Evolutionary conservation across 2,797 vertebrate species (phyloP), one percentile per base, ranked within the genome.

Genomic region (Crax fasciolata): DNA sequence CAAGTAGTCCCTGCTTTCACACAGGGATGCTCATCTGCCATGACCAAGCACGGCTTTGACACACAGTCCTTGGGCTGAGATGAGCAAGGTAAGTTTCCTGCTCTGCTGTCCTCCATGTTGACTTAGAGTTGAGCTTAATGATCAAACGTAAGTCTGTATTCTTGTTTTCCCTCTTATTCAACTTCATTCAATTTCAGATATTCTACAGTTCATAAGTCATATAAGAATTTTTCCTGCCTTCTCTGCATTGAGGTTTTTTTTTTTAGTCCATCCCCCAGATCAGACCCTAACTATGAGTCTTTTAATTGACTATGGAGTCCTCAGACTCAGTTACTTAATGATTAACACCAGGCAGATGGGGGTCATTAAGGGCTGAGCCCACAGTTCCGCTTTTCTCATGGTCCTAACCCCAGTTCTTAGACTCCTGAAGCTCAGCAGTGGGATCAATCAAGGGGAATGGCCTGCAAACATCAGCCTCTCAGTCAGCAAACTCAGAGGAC

Each of bases 341-440:
- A 30, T 18, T 55, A n/a, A 55, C 11, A 8, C 11, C 4, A 55
- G 54, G 30, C 18, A 55, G 10, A n/a, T n/a, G 11, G 18, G 18
- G n/a, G n/a, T 4, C 30, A 55, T n/a, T 12, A 55, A 55, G 28
- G 30, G 30, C 54, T 55, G 54, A 55, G n/a, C 17, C 54, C n/a
- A 13, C 19, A 57, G 54, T 32, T 57, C 5, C 39, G 51, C 39
- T 58, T 55, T 32, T 52, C 55, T 68, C 38, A 62, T n/a, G n/a
- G 83, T 55, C 18, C 18, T 55, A n/a, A 55, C 52, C 54, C 54
- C 48, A 93, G 28, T 66, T 13, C 39, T 73, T 59, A 59, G 55
- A 52, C 48, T 84, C 46, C 54, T 51, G 39, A 81, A 54, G 58
- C 28, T 93, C 61, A 94, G 65, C 49, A 72, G 21, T 41, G 61